These are phyloP conservation scores for Alauda arvensis DNA, from an alignment of 2,797 vertebrate species.

Conservation along the genomic window DNA sequence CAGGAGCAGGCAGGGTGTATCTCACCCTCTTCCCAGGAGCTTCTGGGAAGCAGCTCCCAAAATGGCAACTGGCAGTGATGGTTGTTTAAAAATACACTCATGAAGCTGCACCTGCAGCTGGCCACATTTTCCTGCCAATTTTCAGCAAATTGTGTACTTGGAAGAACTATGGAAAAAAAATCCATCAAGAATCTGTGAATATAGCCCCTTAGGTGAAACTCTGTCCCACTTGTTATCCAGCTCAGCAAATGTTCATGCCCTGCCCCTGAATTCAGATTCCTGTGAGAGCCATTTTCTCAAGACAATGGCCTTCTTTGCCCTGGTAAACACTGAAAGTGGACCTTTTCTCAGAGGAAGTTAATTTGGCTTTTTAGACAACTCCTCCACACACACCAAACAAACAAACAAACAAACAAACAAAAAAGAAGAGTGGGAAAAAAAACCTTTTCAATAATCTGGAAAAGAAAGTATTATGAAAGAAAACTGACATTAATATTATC, in stretches of 20 bases:
- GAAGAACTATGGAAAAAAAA: neutral
- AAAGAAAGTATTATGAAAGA: neutral
- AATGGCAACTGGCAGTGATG: neutral
- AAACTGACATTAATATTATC: neutral
- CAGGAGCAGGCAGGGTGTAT: neutral
- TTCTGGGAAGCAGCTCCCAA: neutral
- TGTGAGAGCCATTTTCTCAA: neutral
- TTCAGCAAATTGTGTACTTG: rapidly evolving
- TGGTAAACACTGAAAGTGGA: neutral
- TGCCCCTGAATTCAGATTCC: neutral
- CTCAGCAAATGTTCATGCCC: neutral
- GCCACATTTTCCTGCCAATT: neutral
- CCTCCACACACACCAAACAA: neutral
- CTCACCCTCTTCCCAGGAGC: neutral
- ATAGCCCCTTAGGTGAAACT: neutral
- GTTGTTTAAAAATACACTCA: neutral
- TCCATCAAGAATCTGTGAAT: neutral
- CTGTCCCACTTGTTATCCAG: neutral
- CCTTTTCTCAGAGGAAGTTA: constrained; percentile 25
- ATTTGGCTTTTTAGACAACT: neutral
- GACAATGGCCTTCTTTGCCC: neutral
- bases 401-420: neutral
- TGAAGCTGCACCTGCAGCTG: neutral
- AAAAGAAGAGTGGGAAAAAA: neutral
- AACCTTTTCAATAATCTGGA: neutral